Conservation (phyloP, 1,140 invertebrate species). For the Drosophila tristis region DNA sequence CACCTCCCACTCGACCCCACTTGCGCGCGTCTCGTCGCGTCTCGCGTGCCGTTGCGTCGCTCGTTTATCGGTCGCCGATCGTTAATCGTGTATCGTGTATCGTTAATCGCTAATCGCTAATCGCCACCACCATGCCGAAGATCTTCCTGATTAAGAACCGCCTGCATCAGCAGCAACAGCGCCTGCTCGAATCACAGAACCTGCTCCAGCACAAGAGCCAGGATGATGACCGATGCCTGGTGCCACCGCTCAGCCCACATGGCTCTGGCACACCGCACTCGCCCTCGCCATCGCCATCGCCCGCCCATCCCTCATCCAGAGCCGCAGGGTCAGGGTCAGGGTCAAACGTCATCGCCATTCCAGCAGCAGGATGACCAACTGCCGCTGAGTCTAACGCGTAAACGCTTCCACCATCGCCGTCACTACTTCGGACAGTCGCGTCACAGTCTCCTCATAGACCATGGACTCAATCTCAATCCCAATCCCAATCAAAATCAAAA, state of each 20-base stretch:
- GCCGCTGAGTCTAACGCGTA: constrained; percentile 68
- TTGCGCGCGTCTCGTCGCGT: constrained; percentile 15
- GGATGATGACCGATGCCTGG: constrained; percentile 75
- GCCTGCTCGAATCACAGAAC: constrained; percentile 91
- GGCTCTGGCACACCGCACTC: constrained; percentile 15
- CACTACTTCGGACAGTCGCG: constrained; percentile 78
- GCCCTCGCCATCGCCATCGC: constrained; percentile 31
- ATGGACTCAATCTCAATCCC: constrained; percentile 11
- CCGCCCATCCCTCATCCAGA: constrained; percentile 78
- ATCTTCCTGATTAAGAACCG: constrained; percentile 95
- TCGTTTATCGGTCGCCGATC: not conserved
- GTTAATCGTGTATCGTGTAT: not conserved
- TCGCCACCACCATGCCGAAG: constrained; percentile 89
- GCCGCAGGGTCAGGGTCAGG: constrained; percentile 68
- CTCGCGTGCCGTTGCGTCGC: constrained; percentile 28
- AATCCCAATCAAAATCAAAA: constrained; percentile 13
- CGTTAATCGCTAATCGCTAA: constrained; percentile 6
- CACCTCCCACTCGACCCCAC: not conserved
- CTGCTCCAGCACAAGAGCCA: constrained; percentile 86
- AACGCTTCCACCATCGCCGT: constrained; percentile 80
- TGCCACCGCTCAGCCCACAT: constrained; percentile 83
- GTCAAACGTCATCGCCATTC: constrained; percentile 4
- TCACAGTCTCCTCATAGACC: constrained; percentile 40
- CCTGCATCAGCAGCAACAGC: constrained; percentile 93
- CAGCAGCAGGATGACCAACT: constrained; percentile 43